These are phyloP conservation scores for Nebria salina DNA, from an alignment of 2,888 invertebrate species.

Conservation along the genomic window DNA sequence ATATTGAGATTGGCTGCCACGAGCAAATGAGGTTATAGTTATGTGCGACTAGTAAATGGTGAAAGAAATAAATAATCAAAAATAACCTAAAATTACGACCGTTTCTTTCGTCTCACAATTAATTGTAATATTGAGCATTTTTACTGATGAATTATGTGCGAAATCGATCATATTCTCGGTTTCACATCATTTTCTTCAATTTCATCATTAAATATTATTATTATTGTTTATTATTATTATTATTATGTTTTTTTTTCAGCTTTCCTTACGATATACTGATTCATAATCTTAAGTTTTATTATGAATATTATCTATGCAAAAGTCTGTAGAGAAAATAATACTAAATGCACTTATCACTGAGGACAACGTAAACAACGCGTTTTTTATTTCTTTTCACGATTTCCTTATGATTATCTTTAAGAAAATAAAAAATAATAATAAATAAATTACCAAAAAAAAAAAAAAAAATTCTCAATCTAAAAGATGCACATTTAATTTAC, in stretches of 20 bases:
- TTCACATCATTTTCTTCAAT: neutral
- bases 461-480: neutral
- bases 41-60: neutral
- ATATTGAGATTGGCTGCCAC: neutral
- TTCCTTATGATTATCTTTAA: neutral
- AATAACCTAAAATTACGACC: neutral
- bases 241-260: constrained; percentile 1
- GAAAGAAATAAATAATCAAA: neutral
- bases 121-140: constrained; percentile 1
- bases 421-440: neutral
- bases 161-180: neutral
- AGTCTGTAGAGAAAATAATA: constrained; percentile 12
- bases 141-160: neutral
- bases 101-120: neutral
- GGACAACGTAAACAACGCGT: neutral
- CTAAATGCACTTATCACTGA: constrained; percentile 22
- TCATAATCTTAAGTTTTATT: constrained; percentile 4
- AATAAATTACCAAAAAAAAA: neutral
- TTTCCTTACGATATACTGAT: neutral
- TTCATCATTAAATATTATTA: neutral
- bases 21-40: neutral
- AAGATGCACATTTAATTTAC: constrained; percentile 14
- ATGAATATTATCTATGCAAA: constrained; percentile 20
- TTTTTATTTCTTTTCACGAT: neutral
- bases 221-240: neutral